A percentile compares a stretch with the other conserved stretches of the same genome.
Evolutionary conservation across 2,113 vertebrate genomes (phyloP).

Genomic region (Hydropotes inermis): DNA sequence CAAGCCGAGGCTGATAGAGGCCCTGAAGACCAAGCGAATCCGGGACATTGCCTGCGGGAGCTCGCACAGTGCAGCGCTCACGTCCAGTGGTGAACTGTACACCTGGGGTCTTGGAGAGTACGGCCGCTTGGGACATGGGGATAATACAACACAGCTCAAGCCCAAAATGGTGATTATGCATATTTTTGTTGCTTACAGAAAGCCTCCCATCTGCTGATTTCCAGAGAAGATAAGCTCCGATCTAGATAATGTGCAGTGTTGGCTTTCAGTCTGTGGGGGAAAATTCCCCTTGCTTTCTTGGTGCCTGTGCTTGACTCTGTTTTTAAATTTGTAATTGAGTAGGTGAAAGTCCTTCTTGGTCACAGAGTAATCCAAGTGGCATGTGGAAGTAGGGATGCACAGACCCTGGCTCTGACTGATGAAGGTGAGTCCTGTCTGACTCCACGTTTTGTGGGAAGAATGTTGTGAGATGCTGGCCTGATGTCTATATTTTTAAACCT

Average conservation of each 20-base stretch:
- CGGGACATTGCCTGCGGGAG: constrained; percentile 98
- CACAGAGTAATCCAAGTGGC: constrained; percentile 97
- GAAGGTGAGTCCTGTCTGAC: constrained; percentile 85
- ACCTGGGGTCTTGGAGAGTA: constrained; percentile 98
- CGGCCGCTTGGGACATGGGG: constrained; percentile 95
- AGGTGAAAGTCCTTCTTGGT: constrained; percentile 98
- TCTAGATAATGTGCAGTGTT: not conserved
- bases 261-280: not conserved
- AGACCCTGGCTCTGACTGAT: constrained; percentile 96
- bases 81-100: constrained; percentile 96
- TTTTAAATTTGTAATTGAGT: not conserved
- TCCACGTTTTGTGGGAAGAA: rapidly evolving
- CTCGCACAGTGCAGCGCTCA: constrained; percentile 97
- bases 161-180: constrained; percentile 91
- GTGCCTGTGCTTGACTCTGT: not conserved
- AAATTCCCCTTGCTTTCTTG: not conserved
- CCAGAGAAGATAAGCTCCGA: not conserved
- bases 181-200: not conserved
- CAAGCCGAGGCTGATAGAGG: constrained; percentile 96
- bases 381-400: constrained; percentile 97
- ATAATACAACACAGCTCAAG: constrained; percentile 97
- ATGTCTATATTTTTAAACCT: constrained; percentile 47
- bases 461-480: not conserved
- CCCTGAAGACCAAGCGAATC: constrained; percentile 96
- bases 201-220: not conserved